A percentile compares a stretch with the other conserved stretches of the same genome.
phyloP scores from a whole-genome alignment of 2,888 invertebrate species.

The Parnassius glacialis region DNA sequence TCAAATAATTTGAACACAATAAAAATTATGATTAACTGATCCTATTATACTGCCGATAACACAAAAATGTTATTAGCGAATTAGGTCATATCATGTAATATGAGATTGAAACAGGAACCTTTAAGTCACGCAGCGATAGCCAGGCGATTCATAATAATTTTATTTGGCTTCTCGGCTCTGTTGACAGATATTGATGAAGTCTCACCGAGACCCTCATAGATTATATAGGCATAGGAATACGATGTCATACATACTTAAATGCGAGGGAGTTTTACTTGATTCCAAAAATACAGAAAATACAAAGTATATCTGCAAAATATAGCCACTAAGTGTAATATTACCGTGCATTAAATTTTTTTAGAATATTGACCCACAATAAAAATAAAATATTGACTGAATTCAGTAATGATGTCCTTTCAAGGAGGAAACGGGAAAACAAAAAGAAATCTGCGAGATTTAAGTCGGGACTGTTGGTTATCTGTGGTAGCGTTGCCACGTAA shows the following conservation, averaged over 20 bases:
- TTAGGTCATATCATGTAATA: constrained; percentile 66
- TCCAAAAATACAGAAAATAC: too few species aligned
- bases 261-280: constrained; percentile 59
- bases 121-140: constrained; percentile 53
- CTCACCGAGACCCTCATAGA: constrained; percentile 40
- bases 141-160: constrained; percentile 64
- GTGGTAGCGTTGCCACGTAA: too few species aligned
- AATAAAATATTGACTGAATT: too few species aligned
- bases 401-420: too few species aligned
- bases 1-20: too few species aligned
- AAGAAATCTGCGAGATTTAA: too few species aligned
- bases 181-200: constrained; percentile 75
- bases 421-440: too few species aligned
- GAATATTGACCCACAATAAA: too few species aligned
- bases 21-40: constrained; percentile 14
- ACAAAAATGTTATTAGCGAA: constrained; percentile 45
- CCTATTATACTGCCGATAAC: constrained; percentile 13
- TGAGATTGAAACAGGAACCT: constrained; percentile 52
- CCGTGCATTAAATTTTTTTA: too few species aligned
- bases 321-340: too few species aligned
- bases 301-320: too few species aligned
- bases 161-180: constrained; percentile 70
- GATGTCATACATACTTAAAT: constrained; percentile 43
- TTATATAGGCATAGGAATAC: neutral
- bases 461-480: too few species aligned